These are phyloP conservation scores for Yponomeuta sedellus DNA, from an alignment of 2,888 invertebrate species.

Conservation along the genomic window DNA sequence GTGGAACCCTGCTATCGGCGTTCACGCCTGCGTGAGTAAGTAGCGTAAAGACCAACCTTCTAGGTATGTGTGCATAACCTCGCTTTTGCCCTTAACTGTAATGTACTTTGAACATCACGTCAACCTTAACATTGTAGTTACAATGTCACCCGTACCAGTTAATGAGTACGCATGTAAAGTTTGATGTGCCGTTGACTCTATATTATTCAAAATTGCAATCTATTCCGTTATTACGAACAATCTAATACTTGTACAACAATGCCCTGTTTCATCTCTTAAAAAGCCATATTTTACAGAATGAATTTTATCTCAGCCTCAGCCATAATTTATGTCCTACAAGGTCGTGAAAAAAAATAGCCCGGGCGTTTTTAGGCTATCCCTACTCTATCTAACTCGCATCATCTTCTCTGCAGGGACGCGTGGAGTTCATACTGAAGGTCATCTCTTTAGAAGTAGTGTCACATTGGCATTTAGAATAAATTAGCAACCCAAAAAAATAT, in stretches of 20 bases:
- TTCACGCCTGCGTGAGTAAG: conserved; percentile 26
- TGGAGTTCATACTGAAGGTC: neutral
- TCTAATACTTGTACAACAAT: neutral
- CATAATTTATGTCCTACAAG: neutral
- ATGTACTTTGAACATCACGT: too few relatives aligned
- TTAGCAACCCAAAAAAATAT: too few relatives aligned
- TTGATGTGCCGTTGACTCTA: too few relatives aligned
- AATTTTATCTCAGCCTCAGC: neutral
- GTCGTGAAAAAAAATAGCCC: neutral
- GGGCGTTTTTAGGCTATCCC: neutral
- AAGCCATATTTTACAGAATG: neutral
- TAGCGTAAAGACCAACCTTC: neutral
- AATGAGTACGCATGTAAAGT: too few relatives aligned
- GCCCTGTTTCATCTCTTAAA: neutral
- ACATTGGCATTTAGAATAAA: too few relatives aligned
- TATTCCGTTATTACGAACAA: neutral
- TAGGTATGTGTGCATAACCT: neutral
- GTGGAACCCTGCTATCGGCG: conserved; percentile 23
- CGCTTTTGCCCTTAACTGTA: too few relatives aligned
- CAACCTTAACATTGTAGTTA: too few relatives aligned
- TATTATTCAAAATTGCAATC: too few relatives aligned
- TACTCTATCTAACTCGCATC: neutral
- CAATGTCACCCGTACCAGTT: too few relatives aligned
- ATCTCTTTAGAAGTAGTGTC: neutral
- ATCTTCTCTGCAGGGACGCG: neutral